Evolutionary conservation across 2,888 invertebrate species (phyloP), one percentile per base, ranked within the genome.

Genomic region (Lepas anatifera): DNA sequence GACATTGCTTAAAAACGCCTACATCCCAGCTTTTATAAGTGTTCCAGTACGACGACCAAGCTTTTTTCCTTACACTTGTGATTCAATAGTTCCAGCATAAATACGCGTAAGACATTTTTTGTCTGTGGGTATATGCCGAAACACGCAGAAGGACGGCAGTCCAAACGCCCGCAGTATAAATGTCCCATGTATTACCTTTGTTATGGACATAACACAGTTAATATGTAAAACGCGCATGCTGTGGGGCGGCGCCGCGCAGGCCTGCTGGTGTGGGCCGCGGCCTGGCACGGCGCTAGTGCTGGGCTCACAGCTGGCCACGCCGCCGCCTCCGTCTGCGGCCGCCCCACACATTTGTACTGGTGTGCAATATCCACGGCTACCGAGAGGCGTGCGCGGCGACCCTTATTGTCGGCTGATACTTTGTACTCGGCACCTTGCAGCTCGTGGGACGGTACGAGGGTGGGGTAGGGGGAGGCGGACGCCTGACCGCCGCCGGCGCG

Each of bases 301-400:
- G 18, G 27, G 0, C 32, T 58, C 58, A 58, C 32, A 32, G n/a
- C n/a, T n/a, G n/a, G n/a, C n/a, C n/a, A 58, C 29, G 32, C 1
- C 2, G n/a, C 32, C 25, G 52, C 58, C 58, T 3, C n/a, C 6
- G 8, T 10, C n/a, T n/a, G n/a, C n/a, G n/a, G n/a, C n/a, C n/a
- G n/a, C n/a, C n/a, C n/a, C n/a, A n/a, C 58, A 58, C 58, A 58
- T 58, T 58, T 58, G 58, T 58, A 58, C 58, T 58, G 58, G 58
- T 58, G n/a, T n/a, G 58, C 58, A 58, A 58, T 58, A 58, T 58
- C 58, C 32, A 58, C 58, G 32, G 58, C 58, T 2, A 27, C 18
- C 32, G n/a, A 6, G 16, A 18, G 41, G 41, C 18, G 32, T 16
- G 2, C 29, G 2, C 3, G 8, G 50, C 50, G 18, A 18, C 3